phyloP scores from a whole-genome alignment of 2,888 invertebrate genomes.

The Eupithecia insigniata region DNA sequence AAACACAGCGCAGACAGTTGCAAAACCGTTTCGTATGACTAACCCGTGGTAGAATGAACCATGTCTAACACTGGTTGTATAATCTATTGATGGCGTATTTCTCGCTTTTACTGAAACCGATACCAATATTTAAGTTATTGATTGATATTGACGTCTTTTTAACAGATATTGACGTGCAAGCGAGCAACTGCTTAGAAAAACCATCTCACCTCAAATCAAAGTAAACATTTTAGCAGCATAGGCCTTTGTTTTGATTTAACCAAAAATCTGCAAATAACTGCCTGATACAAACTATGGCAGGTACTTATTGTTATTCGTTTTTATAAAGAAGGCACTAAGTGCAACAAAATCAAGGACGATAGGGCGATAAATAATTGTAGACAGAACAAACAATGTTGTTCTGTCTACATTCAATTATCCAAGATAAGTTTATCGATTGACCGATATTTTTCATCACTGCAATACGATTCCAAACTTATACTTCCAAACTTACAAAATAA shows the following conservation, averaged over 20 bases:
- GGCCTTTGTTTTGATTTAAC: background rate
- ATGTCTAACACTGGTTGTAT: constrained; percentile 38
- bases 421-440: background rate
- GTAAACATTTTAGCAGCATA: background rate
- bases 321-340: background rate
- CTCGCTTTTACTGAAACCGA: constrained; percentile 33
- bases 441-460: background rate
- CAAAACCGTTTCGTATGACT: constrained; percentile 44
- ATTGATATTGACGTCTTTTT: background rate
- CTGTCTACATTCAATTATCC: background rate
- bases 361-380: background rate
- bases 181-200: background rate
- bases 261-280: background rate
- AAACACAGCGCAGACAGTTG: constrained; percentile 40
- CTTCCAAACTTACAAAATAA: background rate
- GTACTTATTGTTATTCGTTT: background rate
- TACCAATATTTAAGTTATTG: constrained; percentile 10
- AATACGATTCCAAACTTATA: background rate
- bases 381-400: background rate
- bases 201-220: background rate
- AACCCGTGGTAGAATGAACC: constrained; percentile 32
- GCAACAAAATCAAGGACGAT: background rate
- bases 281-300: background rate
- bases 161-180: background rate
- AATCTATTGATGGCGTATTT: constrained; percentile 36